Evolutionary conservation across 37 sponge, comb jelly and placozoan genomes (phyloP), one percentile per base, ranked within the genome.

Genomic region (Petrosia ficiformis): DNA sequence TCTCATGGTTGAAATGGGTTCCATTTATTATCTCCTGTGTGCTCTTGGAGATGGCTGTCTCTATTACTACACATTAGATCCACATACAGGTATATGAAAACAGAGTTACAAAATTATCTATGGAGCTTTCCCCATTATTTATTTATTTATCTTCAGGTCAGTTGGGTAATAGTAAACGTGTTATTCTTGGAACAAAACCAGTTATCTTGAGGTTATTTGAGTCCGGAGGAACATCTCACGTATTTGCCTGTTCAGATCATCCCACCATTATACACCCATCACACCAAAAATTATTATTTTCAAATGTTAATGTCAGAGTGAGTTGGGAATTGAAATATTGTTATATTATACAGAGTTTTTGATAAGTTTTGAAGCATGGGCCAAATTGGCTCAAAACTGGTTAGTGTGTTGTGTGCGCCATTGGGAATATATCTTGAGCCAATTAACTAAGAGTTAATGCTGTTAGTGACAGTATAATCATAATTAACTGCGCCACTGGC

Each of bases 221-320:
- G 41, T 74, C 84, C 8, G 39, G 86, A 22, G 82, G 81, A 30
- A 75, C 70, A 19, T 57, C 63, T 37, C 88, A 89, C 77, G 87
- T 97, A 29, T 97, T 97, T 85, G 91, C 95, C 44, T 97, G 95
- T 44, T 92, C 93, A 8, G 92, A 97, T 67, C 85, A 92, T 32
- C 98, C 98, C 8, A 94, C 95, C 64, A 95, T 97, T 67, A 97
- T 97, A 59, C 87, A 97, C 81, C 79, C 75, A 31, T 87, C 54
- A 69, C 88, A 88, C 48, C 77, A 86, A 24, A 97, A 97, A 57
- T 77, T 97, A 19, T 76, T 94, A 39, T 97, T 97, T 75, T 91
- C 95, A 14, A 94, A 91, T 75, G 98, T 97, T 52, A 94, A 97
- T 54, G 65, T 94, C 59, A 92, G 85, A 75, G 93, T 91, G 30